Percentiles rank a stretch among this genome's conserved stretches.
phyloP scores from a whole-genome alignment of 2,888 invertebrate genomes.

The Lumbricus terrestris region DNA sequence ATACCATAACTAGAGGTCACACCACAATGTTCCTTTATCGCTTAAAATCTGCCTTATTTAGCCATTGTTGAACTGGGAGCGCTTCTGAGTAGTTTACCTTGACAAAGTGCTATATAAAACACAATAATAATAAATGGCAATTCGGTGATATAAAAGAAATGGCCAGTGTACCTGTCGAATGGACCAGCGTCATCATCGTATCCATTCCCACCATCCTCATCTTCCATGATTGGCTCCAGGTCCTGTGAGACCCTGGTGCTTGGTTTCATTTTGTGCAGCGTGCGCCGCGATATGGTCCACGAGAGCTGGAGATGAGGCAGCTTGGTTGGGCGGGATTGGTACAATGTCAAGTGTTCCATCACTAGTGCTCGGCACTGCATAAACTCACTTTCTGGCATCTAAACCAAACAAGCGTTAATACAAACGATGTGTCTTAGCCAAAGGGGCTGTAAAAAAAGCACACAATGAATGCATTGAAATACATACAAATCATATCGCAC shows the following conservation, averaged over 20 bases:
- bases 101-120: no score
- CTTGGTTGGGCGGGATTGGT: constrained; percentile 34
- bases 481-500: no score
- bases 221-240: constrained; percentile 40
- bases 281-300: constrained; percentile 40
- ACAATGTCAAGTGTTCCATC: constrained; percentile 35
- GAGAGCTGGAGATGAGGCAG: constrained; percentile 37
- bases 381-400: constrained; percentile 41
- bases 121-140: no score
- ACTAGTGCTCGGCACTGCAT: constrained; percentile 38
- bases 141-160: no score
- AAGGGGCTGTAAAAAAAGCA: neutral
- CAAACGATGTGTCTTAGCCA: neutral
- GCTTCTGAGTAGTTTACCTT: no score
- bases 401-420: no score
- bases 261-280: constrained; percentile 40
- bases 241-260: constrained; percentile 36
- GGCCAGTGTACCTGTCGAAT: constrained; percentile 38
- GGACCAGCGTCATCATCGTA: constrained; percentile 37
- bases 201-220: constrained; percentile 32
- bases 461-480: neutral
- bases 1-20: no score
- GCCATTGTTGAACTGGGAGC: no score
- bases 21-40: no score
- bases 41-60: no score